A percentile compares a stretch with the other conserved stretches of the same genome.
Conservation (phyloP, 2,113 vertebrate species). For the Steatornis caripensis region DNA sequence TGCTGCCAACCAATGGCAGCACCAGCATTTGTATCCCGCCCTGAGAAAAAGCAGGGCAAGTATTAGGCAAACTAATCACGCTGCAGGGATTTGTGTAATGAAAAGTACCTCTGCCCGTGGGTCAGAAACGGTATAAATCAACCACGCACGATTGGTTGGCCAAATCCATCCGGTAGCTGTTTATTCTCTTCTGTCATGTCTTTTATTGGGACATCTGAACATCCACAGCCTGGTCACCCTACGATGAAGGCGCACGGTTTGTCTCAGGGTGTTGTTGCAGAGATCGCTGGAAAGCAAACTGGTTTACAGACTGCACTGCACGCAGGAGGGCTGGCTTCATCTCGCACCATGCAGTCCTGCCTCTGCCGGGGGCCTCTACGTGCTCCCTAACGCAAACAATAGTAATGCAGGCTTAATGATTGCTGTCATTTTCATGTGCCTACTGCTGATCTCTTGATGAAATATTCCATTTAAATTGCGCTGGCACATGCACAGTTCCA, state of each 20-base stretch:
- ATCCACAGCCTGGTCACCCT: background rate
- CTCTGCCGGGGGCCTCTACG: background rate
- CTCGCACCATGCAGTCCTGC: rapidly evolving
- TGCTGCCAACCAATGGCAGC: constrained; percentile 14
- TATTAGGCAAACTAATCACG: constrained; percentile 39
- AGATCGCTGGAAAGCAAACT: background rate
- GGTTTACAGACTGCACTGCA: background rate
- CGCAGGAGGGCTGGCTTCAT: background rate
- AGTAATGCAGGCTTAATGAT: background rate
- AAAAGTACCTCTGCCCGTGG: background rate
- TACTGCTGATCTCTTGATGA: background rate
- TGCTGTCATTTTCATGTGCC: background rate
- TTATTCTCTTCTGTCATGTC: background rate
- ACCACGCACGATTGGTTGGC: background rate
- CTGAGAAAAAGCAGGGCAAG: constrained; percentile 40
- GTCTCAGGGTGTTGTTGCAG: background rate
- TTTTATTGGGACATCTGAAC: background rate
- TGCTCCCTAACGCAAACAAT: background rate
- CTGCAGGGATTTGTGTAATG: constrained; percentile 21
- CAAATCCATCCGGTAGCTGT: background rate
- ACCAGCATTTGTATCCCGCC: constrained; percentile 4
- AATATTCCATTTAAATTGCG: background rate
- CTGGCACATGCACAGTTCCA: background rate
- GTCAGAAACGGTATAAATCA: background rate
- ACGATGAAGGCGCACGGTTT: rapidly evolving